Evolutionary conservation across 2,888 invertebrate species (phyloP), one percentile per base, ranked within the genome.

Genomic region (Polymixis lichenea): DNA sequence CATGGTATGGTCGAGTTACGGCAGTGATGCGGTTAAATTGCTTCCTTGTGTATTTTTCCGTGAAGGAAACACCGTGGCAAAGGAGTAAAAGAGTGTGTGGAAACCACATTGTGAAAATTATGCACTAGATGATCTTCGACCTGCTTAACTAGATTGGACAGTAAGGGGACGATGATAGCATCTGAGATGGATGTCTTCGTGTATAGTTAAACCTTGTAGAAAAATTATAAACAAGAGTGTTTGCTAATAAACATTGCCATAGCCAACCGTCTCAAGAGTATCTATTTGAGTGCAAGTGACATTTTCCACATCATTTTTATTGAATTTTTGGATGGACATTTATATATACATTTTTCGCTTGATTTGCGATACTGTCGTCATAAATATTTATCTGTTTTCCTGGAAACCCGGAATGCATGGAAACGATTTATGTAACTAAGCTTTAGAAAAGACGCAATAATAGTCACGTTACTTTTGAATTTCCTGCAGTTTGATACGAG

Each of bases 51-150:
- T 28, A 13, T 61, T 58, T 58, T 53, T 46, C 56, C n/a, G 38
- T 84, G 53, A 22, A 83, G 53, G 25, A 78, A 58, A 53, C 13
- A 13, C 32, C 32, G 15, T 67, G 60, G 56, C 51, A 67, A 77
- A 67, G 38, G 25, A 56, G 32, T 67, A 67, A 77, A 67, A 28
- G 25, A 56, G 32, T 67, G 38, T 65, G 38, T 55, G 38, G 46
- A 49, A 38, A 53, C 53, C 32, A 15, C 28, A 8, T 51, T 25
- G 43, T 66, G 43, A 8, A 77, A 32, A 61, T 53, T 43, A 46
- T 60, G 46, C 28, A 46, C 55, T 56, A 25, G 25, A 32, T 77
- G 77, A 77, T 62, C 55, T 83, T 77, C 49, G 43, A 66, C 32
- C 61, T 65, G 46, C 5, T 25, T 17, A 0, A 46, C 17, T 81